Percentiles rank a stretch among this genome's conserved stretches.
Evolutionary conservation across 2,888 invertebrate genomes (phyloP).

Genomic region (Kuschelorhynchus macadamiae): DNA sequence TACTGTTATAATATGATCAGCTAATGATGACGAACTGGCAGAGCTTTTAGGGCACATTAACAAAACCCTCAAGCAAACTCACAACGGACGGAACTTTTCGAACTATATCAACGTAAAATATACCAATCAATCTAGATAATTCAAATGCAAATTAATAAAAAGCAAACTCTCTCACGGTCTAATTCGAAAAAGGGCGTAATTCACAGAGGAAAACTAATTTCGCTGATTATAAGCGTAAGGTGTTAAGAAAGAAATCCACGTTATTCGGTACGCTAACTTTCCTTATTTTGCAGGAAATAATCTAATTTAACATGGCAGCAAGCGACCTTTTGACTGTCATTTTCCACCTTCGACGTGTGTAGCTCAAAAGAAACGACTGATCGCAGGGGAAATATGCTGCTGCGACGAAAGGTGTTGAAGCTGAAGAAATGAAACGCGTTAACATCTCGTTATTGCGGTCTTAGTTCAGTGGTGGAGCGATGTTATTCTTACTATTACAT

Average conservation of each 20-base stretch:
- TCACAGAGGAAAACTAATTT: background rate
- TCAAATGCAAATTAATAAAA: no score
- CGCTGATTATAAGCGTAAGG: background rate
- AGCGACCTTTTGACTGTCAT: conserved; percentile 49
- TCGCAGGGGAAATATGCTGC: conserved; percentile 68
- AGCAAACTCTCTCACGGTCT: no score
- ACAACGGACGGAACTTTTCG: no score
- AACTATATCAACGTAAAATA: no score
- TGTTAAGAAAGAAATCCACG: background rate
- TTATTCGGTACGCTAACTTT: background rate
- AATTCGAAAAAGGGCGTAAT: no score
- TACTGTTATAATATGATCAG: no score
- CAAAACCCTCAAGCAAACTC: no score
- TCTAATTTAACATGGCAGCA: conserved; percentile 43
- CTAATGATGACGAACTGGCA: no score
- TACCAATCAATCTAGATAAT: no score
- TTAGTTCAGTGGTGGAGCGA: conserved; percentile 26
- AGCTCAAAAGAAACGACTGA: conserved; percentile 66
- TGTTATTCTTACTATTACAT: background rate
- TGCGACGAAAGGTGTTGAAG: conserved; percentile 55
- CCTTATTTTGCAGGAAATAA: conserved; percentile 25
- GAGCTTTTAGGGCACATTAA: no score
- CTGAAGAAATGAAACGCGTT: conserved; percentile 64
- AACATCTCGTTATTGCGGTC: conserved; percentile 66
- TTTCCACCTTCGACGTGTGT: conserved; percentile 49